Conservation (phyloP, 2,888 invertebrate species). For the Epinotia demarniana region DNA sequence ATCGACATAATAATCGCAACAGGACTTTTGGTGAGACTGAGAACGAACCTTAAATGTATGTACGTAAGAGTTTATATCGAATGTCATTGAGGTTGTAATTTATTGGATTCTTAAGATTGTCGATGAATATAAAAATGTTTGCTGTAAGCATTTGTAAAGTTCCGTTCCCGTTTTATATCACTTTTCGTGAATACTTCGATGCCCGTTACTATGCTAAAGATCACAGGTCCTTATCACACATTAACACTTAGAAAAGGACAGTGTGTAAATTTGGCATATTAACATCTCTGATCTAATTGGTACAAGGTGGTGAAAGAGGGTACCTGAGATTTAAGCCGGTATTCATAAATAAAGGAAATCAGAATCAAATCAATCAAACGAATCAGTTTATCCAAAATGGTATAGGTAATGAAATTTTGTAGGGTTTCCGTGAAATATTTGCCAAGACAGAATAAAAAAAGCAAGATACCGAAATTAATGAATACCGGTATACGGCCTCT, state of each 20-base stretch:
- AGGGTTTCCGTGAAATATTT: no score
- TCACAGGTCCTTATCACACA: constrained; percentile 1
- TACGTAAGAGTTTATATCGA: constrained; percentile 44
- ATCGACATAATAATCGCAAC: constrained; percentile 16
- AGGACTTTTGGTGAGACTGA: constrained; percentile 15
- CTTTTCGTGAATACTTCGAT: constrained; percentile 29
- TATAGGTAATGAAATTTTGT: no score
- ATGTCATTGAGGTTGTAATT: constrained; percentile 44
- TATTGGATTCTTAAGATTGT: constrained; percentile 33
- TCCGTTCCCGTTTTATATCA: constrained; percentile 18
- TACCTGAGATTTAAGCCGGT: no score
- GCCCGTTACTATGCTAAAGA: constrained; percentile 13
- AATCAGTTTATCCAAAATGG: no score
- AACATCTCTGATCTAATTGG: constrained; percentile 17
- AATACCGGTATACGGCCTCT: no score
- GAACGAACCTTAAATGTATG: constrained; percentile 30
- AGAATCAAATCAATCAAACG: no score
- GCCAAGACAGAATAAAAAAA: no score
- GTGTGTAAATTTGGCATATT: constrained; percentile 15
- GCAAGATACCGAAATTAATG: no score
- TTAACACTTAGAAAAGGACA: constrained; percentile 3
- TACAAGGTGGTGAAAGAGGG: no score
- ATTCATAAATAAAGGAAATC: no score
- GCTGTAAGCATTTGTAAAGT: constrained; percentile 32
- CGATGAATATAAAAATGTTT: constrained; percentile 25